Evolutionary conservation across 2,888 invertebrate genomes (phyloP).

Genomic region (Netelia virgata): DNA sequence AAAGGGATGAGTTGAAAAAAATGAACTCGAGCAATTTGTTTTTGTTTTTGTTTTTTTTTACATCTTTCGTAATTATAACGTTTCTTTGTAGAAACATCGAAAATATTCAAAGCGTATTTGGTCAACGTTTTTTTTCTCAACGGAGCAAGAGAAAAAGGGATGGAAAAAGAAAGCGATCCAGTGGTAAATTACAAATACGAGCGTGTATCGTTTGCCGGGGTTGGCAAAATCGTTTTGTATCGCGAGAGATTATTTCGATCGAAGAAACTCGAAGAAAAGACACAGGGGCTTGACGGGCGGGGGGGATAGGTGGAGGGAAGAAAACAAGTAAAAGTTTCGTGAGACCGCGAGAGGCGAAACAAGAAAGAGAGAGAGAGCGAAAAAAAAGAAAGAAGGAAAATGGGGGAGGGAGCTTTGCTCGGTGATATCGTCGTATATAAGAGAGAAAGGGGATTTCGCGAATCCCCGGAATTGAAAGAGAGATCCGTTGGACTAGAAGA

Average conservation of each 20-base stretch:
- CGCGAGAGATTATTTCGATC: slow-evolving; percentile 65
- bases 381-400: slow-evolving; percentile 16
- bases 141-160: neutral
- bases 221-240: slow-evolving; percentile 66
- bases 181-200: neutral
- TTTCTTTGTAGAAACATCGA: slow-evolving; percentile 6
- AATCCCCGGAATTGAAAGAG: slow-evolving; percentile 78
- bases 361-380: neutral
- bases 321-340: slow-evolving; percentile 57
- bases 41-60: neutral
- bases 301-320: slow-evolving; percentile 2
- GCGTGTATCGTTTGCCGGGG: neutral
- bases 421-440: slow-evolving; percentile 53
- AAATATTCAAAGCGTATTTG: no score
- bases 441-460: slow-evolving; percentile 72
- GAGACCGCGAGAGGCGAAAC: slow-evolving; percentile 50
- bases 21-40: neutral
- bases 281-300: neutral
- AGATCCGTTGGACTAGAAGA: slow-evolving; percentile 65
- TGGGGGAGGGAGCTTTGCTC: slow-evolving; percentile 40
- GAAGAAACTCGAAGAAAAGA: slow-evolving; percentile 46
- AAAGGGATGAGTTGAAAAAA: neutral
- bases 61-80: slow-evolving; percentile 47
- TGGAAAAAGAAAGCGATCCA: neutral
- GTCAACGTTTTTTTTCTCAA: neutral